Percentiles rank a stretch among this genome's conserved stretches.
These are phyloP conservation scores for Holcopasites calliopsidis DNA, from an alignment of 1,140 invertebrate species.

Conservation along the genomic window DNA sequence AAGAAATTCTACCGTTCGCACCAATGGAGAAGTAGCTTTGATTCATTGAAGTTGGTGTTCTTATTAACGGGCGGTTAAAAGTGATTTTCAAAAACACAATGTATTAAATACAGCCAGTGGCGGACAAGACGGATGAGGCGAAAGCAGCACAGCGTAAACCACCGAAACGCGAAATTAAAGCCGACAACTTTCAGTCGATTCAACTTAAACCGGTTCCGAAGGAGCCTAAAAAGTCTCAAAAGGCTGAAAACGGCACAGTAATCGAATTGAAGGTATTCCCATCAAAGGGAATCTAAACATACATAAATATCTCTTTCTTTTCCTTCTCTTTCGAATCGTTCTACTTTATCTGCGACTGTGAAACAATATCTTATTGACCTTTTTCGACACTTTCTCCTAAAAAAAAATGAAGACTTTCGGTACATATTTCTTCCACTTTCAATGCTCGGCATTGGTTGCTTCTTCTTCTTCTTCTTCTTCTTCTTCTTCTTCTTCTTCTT, in stretches of 20 bases:
- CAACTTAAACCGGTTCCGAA: conserved; percentile 83
- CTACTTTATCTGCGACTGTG: not conserved
- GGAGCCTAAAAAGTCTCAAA: conserved; percentile 75
- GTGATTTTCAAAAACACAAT: conserved; percentile 19
- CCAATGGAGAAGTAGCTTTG: not conserved
- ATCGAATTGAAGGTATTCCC: conserved; percentile 75
- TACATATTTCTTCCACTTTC: too few species aligned
- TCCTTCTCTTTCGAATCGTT: conserved; percentile 16
- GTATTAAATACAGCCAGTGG: conserved; percentile 68
- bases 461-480: too few species aligned
- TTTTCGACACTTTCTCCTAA: too few species aligned
- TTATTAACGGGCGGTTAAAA: not conserved
- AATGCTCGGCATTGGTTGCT: too few species aligned
- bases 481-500: not conserved
- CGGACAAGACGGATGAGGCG: conserved; percentile 65
- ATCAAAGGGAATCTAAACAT: conserved; percentile 50
- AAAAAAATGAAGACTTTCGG: too few species aligned
- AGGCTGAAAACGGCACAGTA: conserved; percentile 75
- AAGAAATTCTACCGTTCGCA: not conserved
- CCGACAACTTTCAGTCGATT: conserved; percentile 81
- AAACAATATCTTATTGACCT: too few species aligned
- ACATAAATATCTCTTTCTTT: conserved; percentile 23
- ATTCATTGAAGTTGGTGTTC: not conserved
- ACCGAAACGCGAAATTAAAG: conserved; percentile 80
- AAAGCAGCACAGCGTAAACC: conserved; percentile 79